Base-by-base conservation (phyloP, 2,888 invertebrate genomes). In the Hemithea aestivaria region DNA sequence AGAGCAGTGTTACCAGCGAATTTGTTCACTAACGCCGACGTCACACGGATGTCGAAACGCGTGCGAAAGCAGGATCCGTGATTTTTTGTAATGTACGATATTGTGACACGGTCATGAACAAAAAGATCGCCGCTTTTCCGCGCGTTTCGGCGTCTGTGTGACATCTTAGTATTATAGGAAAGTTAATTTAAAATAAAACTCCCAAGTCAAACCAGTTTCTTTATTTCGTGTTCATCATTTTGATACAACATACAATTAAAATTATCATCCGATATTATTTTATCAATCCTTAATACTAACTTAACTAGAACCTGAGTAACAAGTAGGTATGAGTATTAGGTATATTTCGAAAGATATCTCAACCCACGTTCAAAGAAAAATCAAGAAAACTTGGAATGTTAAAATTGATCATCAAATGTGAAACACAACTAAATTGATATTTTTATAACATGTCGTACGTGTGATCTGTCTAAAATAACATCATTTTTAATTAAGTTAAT, bases 231-330 rank as follows among this genome's bases (percentile, higher is more conserved):
- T 87, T 82, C 84, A 79, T 82, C 82, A 74, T 85, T 87, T 87
- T 82, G 87, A 82, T 88, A 88, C 87, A 88, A 87, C 88, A 87
- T 88, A 87, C 87, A 87, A 81, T 87, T 88, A 87, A 87, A 87
- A 74, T 87, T 87, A 87, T 87, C 87, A 79, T 87, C 87, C 78
- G 84, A 85, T 85, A 85, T 80, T 82, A 81, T 80, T 58, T 82
- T 80, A 87, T 84, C 78, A 82, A 83, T 84, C 75, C 87, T 87
- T 88, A 88, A 65, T 46, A 60, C 85, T 85, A 84, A 67, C 84
- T 84, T 87, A 87, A 78, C 59, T 81, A 77, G 71, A 77, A 80
- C 75, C 76, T 80, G 84, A 81, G 77, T 84, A 84, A 87, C 85
- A 84, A 84, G 76, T 78, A 45, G 35, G 43, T 48, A 45, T 74